Evolutionary conservation across 2,113 vertebrate species (phyloP).

Genomic region (Lepisosteus oculatus): DNA sequence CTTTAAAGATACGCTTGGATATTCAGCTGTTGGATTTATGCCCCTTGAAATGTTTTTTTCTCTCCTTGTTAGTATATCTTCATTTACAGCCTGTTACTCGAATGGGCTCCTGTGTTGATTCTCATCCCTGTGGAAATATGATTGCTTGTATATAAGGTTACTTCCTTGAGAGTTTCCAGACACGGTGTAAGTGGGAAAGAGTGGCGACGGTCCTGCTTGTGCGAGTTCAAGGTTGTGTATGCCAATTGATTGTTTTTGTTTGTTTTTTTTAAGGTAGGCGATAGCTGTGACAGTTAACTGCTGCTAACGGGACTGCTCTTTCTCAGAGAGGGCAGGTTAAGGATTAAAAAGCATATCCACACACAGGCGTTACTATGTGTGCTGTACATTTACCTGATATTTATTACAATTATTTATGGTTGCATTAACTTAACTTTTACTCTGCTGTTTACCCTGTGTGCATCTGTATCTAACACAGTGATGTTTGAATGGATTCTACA

Average conservation of each 20-base stretch:
- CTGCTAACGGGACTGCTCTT: constrained; percentile 65
- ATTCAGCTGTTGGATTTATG: constrained; percentile 50
- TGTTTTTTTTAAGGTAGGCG: constrained; percentile 42
- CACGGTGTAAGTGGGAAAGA: too few species aligned
- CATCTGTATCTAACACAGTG: constrained; percentile 69
- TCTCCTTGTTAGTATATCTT: constrained; percentile 45
- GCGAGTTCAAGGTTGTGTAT: constrained; percentile 14
- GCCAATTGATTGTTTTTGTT: constrained; percentile 40
- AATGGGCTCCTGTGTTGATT: constrained; percentile 47
- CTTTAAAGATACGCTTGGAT: constrained; percentile 41
- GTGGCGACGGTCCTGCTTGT: too few species aligned
- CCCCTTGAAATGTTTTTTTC: constrained; percentile 46
- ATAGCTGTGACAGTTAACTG: constrained; percentile 51
- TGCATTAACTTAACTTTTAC: constrained; percentile 86
- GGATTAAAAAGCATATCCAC: constrained; percentile 58
- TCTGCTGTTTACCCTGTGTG: constrained; percentile 75
- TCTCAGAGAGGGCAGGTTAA: constrained; percentile 42
- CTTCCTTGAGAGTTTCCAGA: too few species aligned
- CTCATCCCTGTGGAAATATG: constrained; percentile 57
- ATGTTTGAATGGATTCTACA: constrained; percentile 78
- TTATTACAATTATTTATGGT: constrained; percentile 99
- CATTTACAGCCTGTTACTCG: constrained; percentile 52
- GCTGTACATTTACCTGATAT: constrained; percentile 94
- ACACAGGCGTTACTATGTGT: constrained; percentile 67
- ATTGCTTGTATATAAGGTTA: constrained; percentile 53